phyloP scores from a whole-genome alignment of 2,888 invertebrate genomes.

The Digitonthophagus gazella region DNA sequence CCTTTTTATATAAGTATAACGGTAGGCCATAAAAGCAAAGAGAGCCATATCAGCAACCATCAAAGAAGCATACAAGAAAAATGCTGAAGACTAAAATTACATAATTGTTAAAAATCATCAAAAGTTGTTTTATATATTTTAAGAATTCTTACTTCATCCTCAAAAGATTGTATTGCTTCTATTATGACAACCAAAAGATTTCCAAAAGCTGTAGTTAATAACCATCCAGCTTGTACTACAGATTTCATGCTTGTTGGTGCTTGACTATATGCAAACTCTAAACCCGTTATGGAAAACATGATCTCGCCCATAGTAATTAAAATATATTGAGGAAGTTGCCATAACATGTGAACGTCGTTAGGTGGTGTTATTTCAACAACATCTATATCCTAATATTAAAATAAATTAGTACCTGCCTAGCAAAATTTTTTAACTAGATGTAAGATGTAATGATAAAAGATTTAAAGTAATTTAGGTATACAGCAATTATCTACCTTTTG shows the following conservation, averaged over 20 bases:
- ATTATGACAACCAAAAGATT: conserved; percentile 90
- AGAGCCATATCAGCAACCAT: conserved; percentile 82
- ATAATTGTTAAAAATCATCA: conserved; percentile 6
- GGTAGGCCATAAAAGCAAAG: conserved; percentile 75
- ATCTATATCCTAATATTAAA: conserved; percentile 37
- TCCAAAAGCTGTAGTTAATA: conserved; percentile 89
- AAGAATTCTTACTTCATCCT: conserved; percentile 63
- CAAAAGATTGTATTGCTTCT: conserved; percentile 75
- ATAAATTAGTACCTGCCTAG: background rate
- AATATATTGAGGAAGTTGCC: conserved; percentile 89
- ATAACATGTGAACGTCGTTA: conserved; percentile 76
- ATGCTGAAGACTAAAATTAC: conserved; percentile 76
- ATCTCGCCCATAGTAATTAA: conserved; percentile 92
- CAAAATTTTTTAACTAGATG: background rate
- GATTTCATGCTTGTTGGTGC: conserved; percentile 94
- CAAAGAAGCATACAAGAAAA: conserved; percentile 81
- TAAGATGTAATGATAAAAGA: too few species aligned
- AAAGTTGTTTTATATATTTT: background rate
- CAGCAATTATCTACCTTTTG: too few species aligned
- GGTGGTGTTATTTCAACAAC: conserved; percentile 60
- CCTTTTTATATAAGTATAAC: conserved; percentile 68
- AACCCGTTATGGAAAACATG: conserved; percentile 93
- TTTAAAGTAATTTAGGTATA: too few species aligned
- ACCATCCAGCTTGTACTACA: conserved; percentile 87
- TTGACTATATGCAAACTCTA: conserved; percentile 94